Conservation (phyloP, 2,888 invertebrate species). For the Yponomeuta plumbellus region DNA sequence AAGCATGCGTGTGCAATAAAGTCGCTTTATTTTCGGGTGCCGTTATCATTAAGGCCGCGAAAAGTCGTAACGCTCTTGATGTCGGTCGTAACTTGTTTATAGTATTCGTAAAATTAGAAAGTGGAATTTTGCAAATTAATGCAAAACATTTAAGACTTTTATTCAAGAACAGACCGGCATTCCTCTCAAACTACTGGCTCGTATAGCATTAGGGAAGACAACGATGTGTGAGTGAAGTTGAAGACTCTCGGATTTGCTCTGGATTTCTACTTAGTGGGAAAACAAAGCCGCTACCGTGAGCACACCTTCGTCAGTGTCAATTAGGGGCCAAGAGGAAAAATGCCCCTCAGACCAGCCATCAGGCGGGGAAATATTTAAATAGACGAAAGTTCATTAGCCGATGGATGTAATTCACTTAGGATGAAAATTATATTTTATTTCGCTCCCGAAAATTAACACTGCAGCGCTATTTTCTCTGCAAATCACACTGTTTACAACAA, state of each 20-base stretch:
- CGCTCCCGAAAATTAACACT: neutral
- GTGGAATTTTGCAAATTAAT: constrained; percentile 34
- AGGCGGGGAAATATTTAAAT: constrained; percentile 29
- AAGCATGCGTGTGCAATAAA: constrained; percentile 55
- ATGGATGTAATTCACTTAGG: constrained; percentile 10
- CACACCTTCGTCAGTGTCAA: constrained; percentile 66
- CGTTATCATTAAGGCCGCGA: constrained; percentile 59
- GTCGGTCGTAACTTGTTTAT: constrained; percentile 69
- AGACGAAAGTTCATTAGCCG: constrained; percentile 22
- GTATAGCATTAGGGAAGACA: constrained; percentile 18
- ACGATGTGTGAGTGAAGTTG: neutral
- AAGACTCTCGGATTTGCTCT: neutral
- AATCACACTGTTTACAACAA: no score
- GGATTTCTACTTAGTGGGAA: constrained; percentile 25
- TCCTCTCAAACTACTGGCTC: constrained; percentile 12
- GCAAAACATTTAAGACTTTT: constrained; percentile 15
- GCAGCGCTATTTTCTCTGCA: neutral
- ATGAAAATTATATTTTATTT: neutral
- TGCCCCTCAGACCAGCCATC: constrained; percentile 22
- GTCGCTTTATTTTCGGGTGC: constrained; percentile 59
- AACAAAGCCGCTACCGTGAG: constrained; percentile 37
- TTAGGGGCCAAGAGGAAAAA: constrained; percentile 38
- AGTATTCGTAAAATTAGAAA: constrained; percentile 64
- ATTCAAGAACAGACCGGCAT: neutral
- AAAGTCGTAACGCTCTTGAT: constrained; percentile 62